phyloP scores from a whole-genome alignment of 1,140 invertebrate genomes.

The Drosophila ficusphila region DNA sequence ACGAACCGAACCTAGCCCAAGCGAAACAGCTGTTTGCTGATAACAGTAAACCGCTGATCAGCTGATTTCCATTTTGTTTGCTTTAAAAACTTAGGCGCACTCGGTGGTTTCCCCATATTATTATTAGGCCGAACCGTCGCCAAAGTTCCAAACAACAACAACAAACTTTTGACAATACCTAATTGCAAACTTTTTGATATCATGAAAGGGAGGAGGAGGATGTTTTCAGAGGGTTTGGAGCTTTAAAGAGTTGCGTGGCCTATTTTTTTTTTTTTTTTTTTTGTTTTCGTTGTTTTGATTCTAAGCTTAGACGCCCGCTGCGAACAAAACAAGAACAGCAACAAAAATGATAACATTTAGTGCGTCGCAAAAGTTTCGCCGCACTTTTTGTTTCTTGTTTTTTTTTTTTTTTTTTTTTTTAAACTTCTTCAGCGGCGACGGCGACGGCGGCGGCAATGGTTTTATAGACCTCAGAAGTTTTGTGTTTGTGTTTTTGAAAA shows the following conservation, averaged over 20 bases:
- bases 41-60: slow-evolving; percentile 44
- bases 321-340: slow-evolving; percentile 47
- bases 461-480: slow-evolving; percentile 72
- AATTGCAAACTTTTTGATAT: slow-evolving; percentile 79
- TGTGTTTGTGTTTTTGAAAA: slow-evolving; percentile 75
- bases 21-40: slow-evolving; percentile 16
- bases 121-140: slow-evolving; percentile 73
- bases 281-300: slow-evolving; percentile 19
- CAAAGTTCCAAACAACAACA: slow-evolving; percentile 70
- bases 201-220: slow-evolving; percentile 14
- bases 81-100: slow-evolving; percentile 50
- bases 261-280: slow-evolving; percentile 43
- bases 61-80: slow-evolving; percentile 34
- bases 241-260: slow-evolving; percentile 76
- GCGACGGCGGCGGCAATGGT: slow-evolving; percentile 33
- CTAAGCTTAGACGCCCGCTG: slow-evolving; percentile 55
- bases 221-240: slow-evolving; percentile 5
- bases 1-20: not conserved
- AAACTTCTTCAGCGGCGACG: slow-evolving; percentile 61
- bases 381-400: slow-evolving; percentile 47
- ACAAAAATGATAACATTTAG: slow-evolving; percentile 76
- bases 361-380: slow-evolving; percentile 75
- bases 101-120: slow-evolving; percentile 43
- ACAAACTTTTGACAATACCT: slow-evolving; percentile 80
- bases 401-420: slow-evolving; percentile 38